Base-by-base conservation (phyloP, 2,888 invertebrate genomes). In the Andrena bicolor region DNA sequence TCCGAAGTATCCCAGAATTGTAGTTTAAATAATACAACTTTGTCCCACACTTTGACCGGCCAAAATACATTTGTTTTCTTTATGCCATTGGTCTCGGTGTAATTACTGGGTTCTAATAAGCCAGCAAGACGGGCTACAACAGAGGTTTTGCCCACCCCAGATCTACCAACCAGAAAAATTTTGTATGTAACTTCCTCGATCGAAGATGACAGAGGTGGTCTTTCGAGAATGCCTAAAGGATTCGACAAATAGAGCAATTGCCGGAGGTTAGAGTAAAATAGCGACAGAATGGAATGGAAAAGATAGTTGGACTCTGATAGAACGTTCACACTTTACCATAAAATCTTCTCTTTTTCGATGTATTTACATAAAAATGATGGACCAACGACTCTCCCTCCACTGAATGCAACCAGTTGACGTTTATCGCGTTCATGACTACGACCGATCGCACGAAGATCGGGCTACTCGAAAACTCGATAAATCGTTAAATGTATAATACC, bases 1-100 rank as follows among this genome's bases (percentile, higher is more conserved):
- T 95, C 95, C 1, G 95, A 95, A 6, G 95, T 95, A 91, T 96
- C 95, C 95, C 95, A 95, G 75, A 95, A 94, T 84, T 95, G 95
- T 13, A 96, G 90, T 83, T 95, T 94, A 86, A 95, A 95, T 69
- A 96, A 88, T 30, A 95, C 94, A 5, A 94, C 93, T 89, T 95
- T 95, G 74, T 95, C 95, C 91, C 94, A 94, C 58, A 95, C 94
- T 89, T 95, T 95, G 4, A 94, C 95, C 1, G 95, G 95, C 96
- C 95, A 96, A 85, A 94, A 95, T 23, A 95, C 93, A 49, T 94
- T 94, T 16, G 94, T 95, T 77, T 95, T 94, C 80, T 94, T 94
- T 64, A 95, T 95, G 6, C 95, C 95, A 91, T 92, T 89, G 1
- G 94, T 94, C 88, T 95, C 95, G 6, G 90, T 85, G 65, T 95